Percentiles rank a stretch among this genome's conserved stretches.
Conservation (phyloP, 1,140 invertebrate species). For the Aphelinus certus region DNA sequence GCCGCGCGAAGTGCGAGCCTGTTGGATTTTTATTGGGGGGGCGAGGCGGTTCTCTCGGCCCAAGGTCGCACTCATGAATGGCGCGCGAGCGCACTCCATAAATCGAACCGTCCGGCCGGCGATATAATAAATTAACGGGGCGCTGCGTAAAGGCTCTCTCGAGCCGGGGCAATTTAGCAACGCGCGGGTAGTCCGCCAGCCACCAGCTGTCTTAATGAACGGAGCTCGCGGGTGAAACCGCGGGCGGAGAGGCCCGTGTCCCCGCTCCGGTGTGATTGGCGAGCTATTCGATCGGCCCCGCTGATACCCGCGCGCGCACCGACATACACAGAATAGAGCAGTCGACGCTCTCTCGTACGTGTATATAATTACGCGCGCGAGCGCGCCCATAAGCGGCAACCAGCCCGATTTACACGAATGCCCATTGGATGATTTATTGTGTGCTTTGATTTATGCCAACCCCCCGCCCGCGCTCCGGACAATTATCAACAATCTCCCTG, state of each 20-base stretch:
- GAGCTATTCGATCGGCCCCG: constrained; percentile 12
- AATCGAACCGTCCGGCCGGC: constrained; percentile 7
- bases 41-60: background rate
- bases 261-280: background rate
- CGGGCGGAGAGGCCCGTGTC: background rate
- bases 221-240: background rate
- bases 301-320: background rate
- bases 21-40: no score
- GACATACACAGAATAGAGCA: background rate
- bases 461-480: no score
- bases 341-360: background rate
- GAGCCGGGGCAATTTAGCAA: no score
- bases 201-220: background rate
- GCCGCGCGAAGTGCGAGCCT: no score
- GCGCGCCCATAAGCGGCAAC: background rate
- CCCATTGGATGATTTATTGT: constrained; percentile 11
- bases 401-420: background rate
- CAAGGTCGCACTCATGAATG: constrained; percentile 26
- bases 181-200: background rate
- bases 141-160: background rate
- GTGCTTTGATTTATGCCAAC: no score
- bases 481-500: no score
- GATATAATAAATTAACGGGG: constrained; percentile 15
- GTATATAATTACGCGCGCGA: background rate
- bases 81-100: constrained; percentile 7